phyloP scores from a whole-genome alignment of 1,140 invertebrate species.

The Caenorhabditis tropicalis region DNA sequence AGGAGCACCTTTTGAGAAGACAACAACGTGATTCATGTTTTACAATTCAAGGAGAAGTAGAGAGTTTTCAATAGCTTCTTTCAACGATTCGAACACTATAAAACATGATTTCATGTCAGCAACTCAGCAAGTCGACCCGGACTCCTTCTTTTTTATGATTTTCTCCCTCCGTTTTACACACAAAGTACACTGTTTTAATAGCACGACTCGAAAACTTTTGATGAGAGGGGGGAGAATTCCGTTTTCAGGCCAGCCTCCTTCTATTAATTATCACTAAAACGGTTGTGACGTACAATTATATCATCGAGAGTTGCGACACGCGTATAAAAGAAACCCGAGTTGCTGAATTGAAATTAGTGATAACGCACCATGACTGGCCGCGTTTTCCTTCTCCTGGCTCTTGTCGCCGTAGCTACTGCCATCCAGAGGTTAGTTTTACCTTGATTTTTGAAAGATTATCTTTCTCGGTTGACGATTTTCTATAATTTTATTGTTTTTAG shows the following conservation, averaged over 20 bases:
- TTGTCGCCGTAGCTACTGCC: conserved; percentile 33
- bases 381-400: conserved; percentile 35
- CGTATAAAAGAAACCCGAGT: conserved; percentile 21
- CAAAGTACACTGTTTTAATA: conserved; percentile 24
- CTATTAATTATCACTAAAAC: conserved; percentile 32
- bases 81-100: conserved; percentile 1
- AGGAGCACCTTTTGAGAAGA: not conserved
- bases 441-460: not conserved
- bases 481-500: not conserved
- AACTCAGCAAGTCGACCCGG: not conserved
- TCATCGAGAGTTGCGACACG: not conserved
- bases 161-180: not conserved
- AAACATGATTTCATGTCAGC: conserved; percentile 3
- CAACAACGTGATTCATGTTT: not conserved
- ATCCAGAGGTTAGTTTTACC: conserved; percentile 7
- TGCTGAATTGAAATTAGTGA: not conserved
- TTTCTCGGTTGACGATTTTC: no score
- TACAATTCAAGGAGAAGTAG: not conserved
- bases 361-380: conserved; percentile 30
- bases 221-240: not conserved
- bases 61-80: not conserved
- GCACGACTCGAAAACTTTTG: not conserved
- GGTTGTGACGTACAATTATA: conserved; percentile 35
- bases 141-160: not conserved
- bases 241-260: not conserved